Base-by-base conservation (phyloP, 2,888 invertebrate genomes). In the Sinopyrophorus schimmeli region DNA sequence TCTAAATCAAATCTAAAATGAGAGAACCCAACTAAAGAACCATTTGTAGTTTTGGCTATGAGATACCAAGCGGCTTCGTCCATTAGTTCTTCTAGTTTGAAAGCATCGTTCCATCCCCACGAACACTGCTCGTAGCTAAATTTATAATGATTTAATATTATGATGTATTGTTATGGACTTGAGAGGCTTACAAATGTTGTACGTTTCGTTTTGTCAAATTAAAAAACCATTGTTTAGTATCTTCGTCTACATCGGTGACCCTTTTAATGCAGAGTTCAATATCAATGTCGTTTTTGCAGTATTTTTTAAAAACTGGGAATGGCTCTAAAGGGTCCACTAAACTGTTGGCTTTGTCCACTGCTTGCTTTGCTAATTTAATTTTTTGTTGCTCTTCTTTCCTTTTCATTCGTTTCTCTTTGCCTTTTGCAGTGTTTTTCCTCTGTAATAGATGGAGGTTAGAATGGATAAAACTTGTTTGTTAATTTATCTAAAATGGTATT, bases 1-100 rank as follows among this genome's bases (percentile, higher is more conserved):
- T 92, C 91, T 74, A 90, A 77, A 68, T 90, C 91, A 74, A 91
- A 91, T 67, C 91, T 76, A 71, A 90, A 91, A 73, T 92, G 90
- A 40, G 84, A 82, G 71, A 89, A 89, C 1, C 84, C 92, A 39
- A 89, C 74, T 0, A 81, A 79, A 54, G 65, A 70, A 4, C 72
- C 72, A 47, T 77, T 72, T 14, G 73, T 70, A 43, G 77, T 73
- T 62, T 75, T 78, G 3, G 81, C 87, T 49, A 89, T 76, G 18
- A 89, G 75, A 70, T 86, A 89, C 82, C 86, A 83, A 2, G 89
- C 87, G 23, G 78, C 73, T 44, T 84, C 83, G 60, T 89, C 86
- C 14, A 77, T 80, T 80, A 90, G 79, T 72, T 90, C 89, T 51
- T 83, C 82, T 10, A 75, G 72, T 71, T 90, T 90, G 34, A 81